Base-by-base conservation (phyloP, 2,888 invertebrate species). In the Mechanitis messenoides region DNA sequence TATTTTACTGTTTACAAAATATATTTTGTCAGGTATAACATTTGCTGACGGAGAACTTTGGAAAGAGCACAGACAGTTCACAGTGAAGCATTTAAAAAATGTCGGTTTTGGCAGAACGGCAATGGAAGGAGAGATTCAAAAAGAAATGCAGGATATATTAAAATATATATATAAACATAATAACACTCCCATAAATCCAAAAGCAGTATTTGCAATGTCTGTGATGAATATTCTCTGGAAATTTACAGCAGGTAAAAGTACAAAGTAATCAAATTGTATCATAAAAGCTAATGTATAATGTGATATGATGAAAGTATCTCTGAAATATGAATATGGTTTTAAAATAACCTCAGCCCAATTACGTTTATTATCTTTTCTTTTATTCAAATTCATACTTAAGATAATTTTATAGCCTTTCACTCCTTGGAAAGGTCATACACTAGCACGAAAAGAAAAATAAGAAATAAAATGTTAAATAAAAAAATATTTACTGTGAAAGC, bases 161-260 rank as follows among this genome's bases (percentile, higher is more conserved):
- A 76, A 85, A 12, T 79, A 79, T 70, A 90, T 90, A 55, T 77
- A 74, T 45, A 74, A 68, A 28, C 80, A 78, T 61, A 74, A 67
- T 33, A 64, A 68, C 35, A 76, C 68, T 67, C 80, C 91, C 0
- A 83, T 94, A 1, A 79, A 80, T 50, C 88, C 93, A 68, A 88
- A 91, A 64, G 81, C 79, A 20, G 80, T 88, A 1, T 91, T 94
- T 56, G 92, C 93, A 64, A 82, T 92, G 38, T 91, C 93, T 0
- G 92, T 94, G 1, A 80, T 95, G 65, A 95, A 95, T 77, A 91
- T 92, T 0, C 76, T 95, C 12, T 95, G 95, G 95, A 91, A 91
- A 28, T 92, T 93, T 84, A 90, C 93, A 56, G 94, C 94, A 58
- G 94, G 94, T 70, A 83, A 71, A 58, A 53, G 3, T 28, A 28